Percentiles rank a stretch among this genome's conserved stretches.
Conservation (phyloP, 64 coral and sea anemone species). For the Hydrozoanthus tunicans region DNA sequence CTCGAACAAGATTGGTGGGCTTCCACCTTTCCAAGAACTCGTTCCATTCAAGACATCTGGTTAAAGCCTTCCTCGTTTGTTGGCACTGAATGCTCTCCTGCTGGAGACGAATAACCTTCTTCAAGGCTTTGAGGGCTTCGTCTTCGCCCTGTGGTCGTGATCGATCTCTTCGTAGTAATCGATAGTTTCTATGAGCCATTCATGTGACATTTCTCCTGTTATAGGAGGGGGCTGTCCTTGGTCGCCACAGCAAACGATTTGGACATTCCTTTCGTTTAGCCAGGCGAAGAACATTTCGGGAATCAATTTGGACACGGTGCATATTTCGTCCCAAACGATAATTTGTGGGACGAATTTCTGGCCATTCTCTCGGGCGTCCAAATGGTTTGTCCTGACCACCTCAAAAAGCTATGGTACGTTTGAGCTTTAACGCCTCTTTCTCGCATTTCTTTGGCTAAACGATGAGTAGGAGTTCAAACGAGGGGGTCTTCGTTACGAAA, state of each 20-base stretch:
- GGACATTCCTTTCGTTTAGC: not conserved
- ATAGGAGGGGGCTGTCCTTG: conserved; percentile 26
- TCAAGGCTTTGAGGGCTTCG: not conserved
- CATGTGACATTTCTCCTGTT: not conserved
- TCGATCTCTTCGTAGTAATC: not conserved
- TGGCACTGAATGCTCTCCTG: not conserved
- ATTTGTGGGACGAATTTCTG: conserved; percentile 16
- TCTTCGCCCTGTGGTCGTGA: not conserved
- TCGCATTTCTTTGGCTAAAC: conserved; percentile 26
- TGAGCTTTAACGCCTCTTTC: conserved; percentile 5
- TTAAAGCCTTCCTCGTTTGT: not conserved
- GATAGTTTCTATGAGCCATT: not conserved
- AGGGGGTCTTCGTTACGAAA: not conserved
- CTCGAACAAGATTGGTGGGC: not conserved
- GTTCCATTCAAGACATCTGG: not conserved
- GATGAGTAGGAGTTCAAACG: not conserved
- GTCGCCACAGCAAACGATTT: conserved; percentile 30
- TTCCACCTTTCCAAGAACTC: not conserved
- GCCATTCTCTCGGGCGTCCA: conserved; percentile 23
- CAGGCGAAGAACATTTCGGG: not conserved
- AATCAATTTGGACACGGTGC: not conserved
- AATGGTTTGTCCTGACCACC: not conserved
- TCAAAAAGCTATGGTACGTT: conserved; percentile 7
- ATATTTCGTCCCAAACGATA: conserved; percentile 4
- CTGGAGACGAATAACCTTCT: not conserved